Evolutionary conservation across 2,113 vertebrate genomes (phyloP), one percentile per base, ranked within the genome.

Genomic region (Forbesichthys papilliferus): DNA sequence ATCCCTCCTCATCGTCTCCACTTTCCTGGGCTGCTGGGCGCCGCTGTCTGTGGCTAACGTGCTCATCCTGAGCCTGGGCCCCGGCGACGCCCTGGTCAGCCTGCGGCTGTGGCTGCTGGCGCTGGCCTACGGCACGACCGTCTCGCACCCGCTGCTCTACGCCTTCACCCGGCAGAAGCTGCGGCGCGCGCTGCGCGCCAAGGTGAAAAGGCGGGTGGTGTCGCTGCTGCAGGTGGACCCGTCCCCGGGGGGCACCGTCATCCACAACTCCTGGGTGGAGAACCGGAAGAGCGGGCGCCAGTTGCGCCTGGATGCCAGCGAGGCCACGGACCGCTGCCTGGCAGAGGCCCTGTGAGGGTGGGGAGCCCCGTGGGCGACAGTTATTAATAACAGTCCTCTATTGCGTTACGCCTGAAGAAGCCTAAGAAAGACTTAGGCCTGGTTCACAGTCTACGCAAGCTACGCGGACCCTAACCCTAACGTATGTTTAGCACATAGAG

Each of bases 131-230:
- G 92, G 90, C 64, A 94, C 91, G 63, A 93, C 92, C 1, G 87
- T 91, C 55, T 91, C 91, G 58, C 93, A 94, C 78, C 92, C 91
- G 0, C 79, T 94, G 80, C 86, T 95, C 20, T 93, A 92, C 0
- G 93, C 93, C 10, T 93, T 94, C 74, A 94, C 92, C 1, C 88
- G 93, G 10, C 92, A 93, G 86, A 93, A 93, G 83, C 83, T 94
- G 74, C 91, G 92, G 0, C 89, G 90, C 0, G 93, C 91, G 16
- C 89, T 93, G 27, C 87, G 91, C n/a, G 85, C 84, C 65, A 93
- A 92, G 75, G 88, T 91, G 34, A 93, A 92, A 64, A 94, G 90
- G 81, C 84, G 92, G 69, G 92, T 92, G 56, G 93, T 94, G 63
- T 94, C 93, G 1, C 79, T 93, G 36, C 87, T 94, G 9, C 93